A percentile compares a stretch with the other conserved stretches of the same genome.
Conservation (phyloP, 2,113 vertebrate genomes). For the Siphamia tubifer region DNA sequence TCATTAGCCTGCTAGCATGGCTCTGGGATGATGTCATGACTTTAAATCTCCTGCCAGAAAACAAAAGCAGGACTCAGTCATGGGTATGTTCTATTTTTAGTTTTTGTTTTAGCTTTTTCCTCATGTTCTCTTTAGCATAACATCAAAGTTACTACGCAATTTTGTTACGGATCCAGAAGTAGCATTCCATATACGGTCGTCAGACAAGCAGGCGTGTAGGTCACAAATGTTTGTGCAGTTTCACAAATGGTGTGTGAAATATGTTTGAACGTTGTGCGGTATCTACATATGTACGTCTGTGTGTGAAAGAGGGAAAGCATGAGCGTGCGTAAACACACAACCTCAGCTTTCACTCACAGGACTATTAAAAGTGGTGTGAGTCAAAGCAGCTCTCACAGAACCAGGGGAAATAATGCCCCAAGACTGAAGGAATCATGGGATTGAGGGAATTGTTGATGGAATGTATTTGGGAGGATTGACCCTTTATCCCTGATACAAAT, state of each 20-base stretch:
- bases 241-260: constrained; percentile 58
- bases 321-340: constrained; percentile 8
- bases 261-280: constrained; percentile 22
- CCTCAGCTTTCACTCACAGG: constrained; percentile 28
- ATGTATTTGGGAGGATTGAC: constrained; percentile 7
- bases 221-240: constrained; percentile 32
- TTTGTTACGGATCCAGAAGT: constrained; percentile 37
- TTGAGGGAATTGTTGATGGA: not conserved
- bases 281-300: constrained; percentile 13
- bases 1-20: constrained; percentile 1
- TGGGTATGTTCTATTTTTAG: constrained; percentile 51
- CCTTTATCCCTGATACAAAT: not conserved
- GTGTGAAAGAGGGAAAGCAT: not conserved
- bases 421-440: not conserved
- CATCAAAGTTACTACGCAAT: constrained; percentile 19
- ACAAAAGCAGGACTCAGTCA: constrained; percentile 17
- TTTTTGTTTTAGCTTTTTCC: constrained; percentile 5
- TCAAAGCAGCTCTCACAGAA: constrained; percentile 9
- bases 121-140: not conserved
- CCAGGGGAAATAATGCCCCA: constrained; percentile 6
- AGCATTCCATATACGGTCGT: constrained; percentile 46
- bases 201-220: constrained; percentile 10
- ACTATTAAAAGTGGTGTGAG: constrained; percentile 19
- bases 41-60: constrained; percentile 15
- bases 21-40: constrained; percentile 29